A percentile compares a stretch with the other conserved stretches of the same genome.
Evolutionary conservation across 2,113 vertebrate genomes (phyloP).

Genomic region (Xyrauchen texanus): DNA sequence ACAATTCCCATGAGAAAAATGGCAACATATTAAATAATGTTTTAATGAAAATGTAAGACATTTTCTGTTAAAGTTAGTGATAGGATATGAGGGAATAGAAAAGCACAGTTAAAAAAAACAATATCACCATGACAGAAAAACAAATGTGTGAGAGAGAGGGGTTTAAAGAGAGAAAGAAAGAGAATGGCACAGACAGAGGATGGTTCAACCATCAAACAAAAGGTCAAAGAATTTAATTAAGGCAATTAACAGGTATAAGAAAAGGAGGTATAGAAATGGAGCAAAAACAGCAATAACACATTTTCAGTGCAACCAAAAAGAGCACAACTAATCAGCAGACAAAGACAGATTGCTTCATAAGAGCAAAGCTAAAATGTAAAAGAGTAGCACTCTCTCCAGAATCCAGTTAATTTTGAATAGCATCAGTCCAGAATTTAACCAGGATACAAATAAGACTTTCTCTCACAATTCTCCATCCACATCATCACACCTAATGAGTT

Average conservation of each 20-base stretch:
- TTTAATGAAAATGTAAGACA: too few species aligned
- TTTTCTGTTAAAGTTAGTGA: too few species aligned
- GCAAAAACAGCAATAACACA: not conserved
- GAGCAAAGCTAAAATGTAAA: not conserved
- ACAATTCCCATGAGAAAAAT: too few species aligned
- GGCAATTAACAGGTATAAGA: conserved; percentile 17
- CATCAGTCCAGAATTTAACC: not conserved
- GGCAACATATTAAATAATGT: not conserved
- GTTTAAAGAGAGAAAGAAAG: not conserved
- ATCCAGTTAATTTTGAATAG: conserved; percentile 1
- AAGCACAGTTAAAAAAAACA: not conserved
- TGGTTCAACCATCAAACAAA: conserved; percentile 21
- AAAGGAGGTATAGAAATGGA: conserved; percentile 1
- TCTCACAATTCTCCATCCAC: conserved; percentile 36
- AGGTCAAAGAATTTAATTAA: conserved; percentile 22
- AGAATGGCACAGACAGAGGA: not conserved
- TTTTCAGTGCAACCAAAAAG: not conserved
- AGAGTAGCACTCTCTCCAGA: too few species aligned
- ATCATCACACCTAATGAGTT: conserved; percentile 49
- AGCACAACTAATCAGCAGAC: not conserved
- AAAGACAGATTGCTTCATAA: not conserved
- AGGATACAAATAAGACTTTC: conserved; percentile 33
- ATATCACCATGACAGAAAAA: not conserved
- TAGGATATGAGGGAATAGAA: too few species aligned
- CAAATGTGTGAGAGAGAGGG: not conserved